Percentiles rank a stretch among this genome's conserved stretches.
Conservation (phyloP, 2,113 vertebrate genomes). For the Cyanistes caeruleus region DNA sequence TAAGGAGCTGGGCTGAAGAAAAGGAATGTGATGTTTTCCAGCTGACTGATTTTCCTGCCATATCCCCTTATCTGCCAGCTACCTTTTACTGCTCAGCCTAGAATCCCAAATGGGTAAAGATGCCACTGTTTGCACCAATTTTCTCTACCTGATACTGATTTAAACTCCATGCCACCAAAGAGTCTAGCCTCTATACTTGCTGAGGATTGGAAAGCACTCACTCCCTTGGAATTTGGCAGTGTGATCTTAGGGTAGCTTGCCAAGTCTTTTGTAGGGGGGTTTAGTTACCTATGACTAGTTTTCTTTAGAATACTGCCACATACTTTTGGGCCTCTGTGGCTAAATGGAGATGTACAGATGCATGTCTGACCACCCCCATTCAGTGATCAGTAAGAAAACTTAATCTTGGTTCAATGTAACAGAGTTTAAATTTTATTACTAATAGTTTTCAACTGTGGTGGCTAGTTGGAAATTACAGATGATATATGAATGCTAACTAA, state of each 20-base stretch:
- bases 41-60: background rate
- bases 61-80: background rate
- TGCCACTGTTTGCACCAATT: background rate
- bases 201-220: background rate
- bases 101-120: background rate
- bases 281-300: slow-evolving; percentile 38
- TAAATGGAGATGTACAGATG: slow-evolving; percentile 39
- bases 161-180: background rate
- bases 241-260: background rate
- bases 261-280: slow-evolving; percentile 39
- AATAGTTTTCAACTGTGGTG: background rate
- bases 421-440: background rate
- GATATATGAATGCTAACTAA: background rate
- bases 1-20: background rate
- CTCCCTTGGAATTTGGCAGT: background rate
- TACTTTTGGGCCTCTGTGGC: background rate
- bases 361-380: background rate
- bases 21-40: background rate
- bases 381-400: slow-evolving; percentile 7
- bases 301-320: slow-evolving; percentile 38
- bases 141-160: background rate
- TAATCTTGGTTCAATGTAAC: background rate
- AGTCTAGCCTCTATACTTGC: background rate
- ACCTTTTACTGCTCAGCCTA: background rate
- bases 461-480: background rate